Percentiles rank a stretch among this genome's conserved stretches.
Conservation (phyloP, 2,113 vertebrate genomes). For the Philantomba maxwellii region DNA sequence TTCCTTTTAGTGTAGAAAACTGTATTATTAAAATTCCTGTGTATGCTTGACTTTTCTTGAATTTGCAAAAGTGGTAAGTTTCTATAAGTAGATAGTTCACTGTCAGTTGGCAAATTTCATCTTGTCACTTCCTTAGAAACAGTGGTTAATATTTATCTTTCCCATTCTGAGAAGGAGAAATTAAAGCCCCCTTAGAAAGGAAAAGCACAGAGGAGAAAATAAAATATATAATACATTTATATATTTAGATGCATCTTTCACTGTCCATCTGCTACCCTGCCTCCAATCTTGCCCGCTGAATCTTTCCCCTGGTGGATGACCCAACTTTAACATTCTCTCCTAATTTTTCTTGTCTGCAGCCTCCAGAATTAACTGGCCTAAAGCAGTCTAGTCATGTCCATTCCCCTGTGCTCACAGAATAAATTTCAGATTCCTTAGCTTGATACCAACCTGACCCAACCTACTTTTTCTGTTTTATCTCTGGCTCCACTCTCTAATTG, state of each 20-base stretch:
- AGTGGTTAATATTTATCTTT: constrained; percentile 37
- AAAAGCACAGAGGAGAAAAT: not conserved
- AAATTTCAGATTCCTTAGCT: constrained; percentile 8
- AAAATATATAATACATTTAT: not conserved
- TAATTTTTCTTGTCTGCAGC: not conserved
- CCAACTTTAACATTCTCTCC: not conserved
- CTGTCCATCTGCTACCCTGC: not conserved
- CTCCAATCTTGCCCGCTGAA: not conserved
- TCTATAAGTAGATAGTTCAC: constrained; percentile 8
- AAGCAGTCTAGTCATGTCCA: not conserved
- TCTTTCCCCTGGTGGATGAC: not conserved
- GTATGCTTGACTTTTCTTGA: not conserved
- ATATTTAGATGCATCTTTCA: not conserved
- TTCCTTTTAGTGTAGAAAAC: not conserved
- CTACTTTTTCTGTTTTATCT: not conserved
- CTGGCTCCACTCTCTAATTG: not conserved
- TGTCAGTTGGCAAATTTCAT: constrained; percentile 10
- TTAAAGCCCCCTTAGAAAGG: not conserved
- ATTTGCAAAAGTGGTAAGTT: constrained; percentile 1
- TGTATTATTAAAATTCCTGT: not conserved
- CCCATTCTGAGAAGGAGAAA: not conserved
- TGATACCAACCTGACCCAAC: not conserved
- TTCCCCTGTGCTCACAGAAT: not conserved
- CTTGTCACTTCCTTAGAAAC: not conserved
- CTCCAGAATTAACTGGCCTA: not conserved